phyloP scores from a whole-genome alignment of 1,140 invertebrate genomes.

The Carposina sasakii region DNA sequence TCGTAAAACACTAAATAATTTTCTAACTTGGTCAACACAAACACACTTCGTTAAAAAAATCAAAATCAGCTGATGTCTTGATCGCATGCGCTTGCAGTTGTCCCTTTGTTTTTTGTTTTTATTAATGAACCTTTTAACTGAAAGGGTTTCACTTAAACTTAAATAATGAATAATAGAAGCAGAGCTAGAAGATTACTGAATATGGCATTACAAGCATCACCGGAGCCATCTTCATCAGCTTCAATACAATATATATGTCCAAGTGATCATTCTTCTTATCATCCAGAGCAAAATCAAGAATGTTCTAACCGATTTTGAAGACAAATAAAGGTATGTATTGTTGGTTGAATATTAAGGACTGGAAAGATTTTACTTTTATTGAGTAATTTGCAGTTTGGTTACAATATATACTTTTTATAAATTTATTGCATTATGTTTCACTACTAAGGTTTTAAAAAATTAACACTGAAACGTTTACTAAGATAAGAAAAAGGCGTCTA shows the following conservation, averaged over 20 bases:
- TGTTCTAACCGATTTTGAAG: conserved; percentile 10
- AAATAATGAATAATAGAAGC: too few species aligned
- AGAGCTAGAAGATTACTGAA: conserved; percentile 13
- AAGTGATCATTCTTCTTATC: conserved; percentile 14
- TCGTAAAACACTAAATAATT: conserved; percentile 3
- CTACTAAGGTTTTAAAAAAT: too few species aligned
- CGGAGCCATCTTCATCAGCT: conserved; percentile 12
- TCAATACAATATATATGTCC: conserved; percentile 11
- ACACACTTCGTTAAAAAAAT: conserved; percentile 8
- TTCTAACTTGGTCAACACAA: conserved; percentile 11
- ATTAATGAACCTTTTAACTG: conserved; percentile 8
- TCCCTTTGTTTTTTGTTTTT: conserved; percentile 11
- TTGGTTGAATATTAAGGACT: conserved; percentile 8
- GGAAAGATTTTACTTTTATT: conserved; percentile 10
- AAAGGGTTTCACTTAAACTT: too few species aligned
- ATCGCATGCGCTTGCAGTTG: conserved; percentile 12
- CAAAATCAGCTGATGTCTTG: conserved; percentile 15
- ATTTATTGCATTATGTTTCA: conserved; percentile 12
- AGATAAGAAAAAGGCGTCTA: too few species aligned
- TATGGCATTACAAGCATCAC: conserved; percentile 11
- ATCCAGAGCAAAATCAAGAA: conserved; percentile 13
- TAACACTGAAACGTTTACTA: too few species aligned
- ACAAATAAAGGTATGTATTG: conserved; percentile 11
- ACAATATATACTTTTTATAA: too few species aligned
- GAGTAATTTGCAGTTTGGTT: too few species aligned